Base-by-base conservation (phyloP, 2,113 vertebrate species). In the Ammodytes dubius region DNA sequence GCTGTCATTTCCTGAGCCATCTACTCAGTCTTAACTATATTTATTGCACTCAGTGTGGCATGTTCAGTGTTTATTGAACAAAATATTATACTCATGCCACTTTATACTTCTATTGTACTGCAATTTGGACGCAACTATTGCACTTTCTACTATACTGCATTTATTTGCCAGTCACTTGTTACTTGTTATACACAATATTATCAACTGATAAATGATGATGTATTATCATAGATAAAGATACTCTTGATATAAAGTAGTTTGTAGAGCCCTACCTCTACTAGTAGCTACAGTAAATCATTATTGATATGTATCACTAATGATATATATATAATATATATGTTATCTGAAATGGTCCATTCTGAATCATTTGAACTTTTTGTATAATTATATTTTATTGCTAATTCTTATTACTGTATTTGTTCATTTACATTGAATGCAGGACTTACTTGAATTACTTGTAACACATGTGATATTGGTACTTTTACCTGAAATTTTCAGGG, bases 1-100 rank as follows among this genome's bases (percentile, higher is more conserved):
- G 74, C 70, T 73, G 75, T 82, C 70, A 70, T 61, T 49, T 70
- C 56, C 49, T 63, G 8, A 43, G n/a, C 58, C 10, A 8, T 64
- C 37, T 9, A 7, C 76, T 60, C 9, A 45, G 12, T 35, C n/a
- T 56, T 58, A 10, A 45, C 64, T 15, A 1, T 5, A 1, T 56
- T 52, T 74, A 17, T 12, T 27, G 27, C 11, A 47, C 19, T 37
- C 42, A 39, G 3, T 40, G 68, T 70, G 64, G 11, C 39, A 70
- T 17, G 72, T 2, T 56, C 14, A 68, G 19, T 27, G 27, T 27
- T 27, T 27, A 27, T 27, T 27, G 27, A 40, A 50, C 13, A 9
- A 7, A 54, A 8, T 27, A 11, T 8, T 52, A 50, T 59, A 39
- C 57, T 50, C 17, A 3, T 13, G 15, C 7, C 4, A 57, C 12